These are phyloP conservation scores for Tragelaphus scriptus DNA, from an alignment of 2,113 vertebrate species.

Conservation along the genomic window DNA sequence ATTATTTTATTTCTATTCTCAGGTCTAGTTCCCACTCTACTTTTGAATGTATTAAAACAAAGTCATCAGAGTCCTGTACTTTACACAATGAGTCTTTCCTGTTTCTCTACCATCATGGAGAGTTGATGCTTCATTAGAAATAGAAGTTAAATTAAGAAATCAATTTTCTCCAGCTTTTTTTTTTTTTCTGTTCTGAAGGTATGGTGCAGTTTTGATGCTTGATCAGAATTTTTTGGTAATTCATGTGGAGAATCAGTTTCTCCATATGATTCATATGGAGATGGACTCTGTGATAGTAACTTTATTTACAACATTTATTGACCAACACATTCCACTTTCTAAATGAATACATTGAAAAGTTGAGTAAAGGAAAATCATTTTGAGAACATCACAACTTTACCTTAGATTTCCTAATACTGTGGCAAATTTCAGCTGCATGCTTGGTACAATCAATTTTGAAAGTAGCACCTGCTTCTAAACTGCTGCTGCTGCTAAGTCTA, in stretches of 20 bases:
- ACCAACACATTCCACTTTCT: not conserved
- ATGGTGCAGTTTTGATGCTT: not conserved
- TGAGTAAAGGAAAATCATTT: not conserved
- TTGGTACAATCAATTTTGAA: conserved; percentile 33
- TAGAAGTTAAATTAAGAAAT: not conserved
- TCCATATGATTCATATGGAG: not conserved
- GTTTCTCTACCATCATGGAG: not conserved
- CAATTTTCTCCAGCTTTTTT: not conserved
- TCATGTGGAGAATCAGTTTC: not conserved
- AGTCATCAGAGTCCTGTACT: not conserved
- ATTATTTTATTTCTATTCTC: not conserved
- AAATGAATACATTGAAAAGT: not conserved
- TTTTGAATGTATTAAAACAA: not conserved
- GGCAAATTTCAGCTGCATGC: conserved; percentile 14
- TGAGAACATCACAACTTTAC: not conserved
- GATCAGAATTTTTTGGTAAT: not conserved
- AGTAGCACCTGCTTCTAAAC: not conserved
- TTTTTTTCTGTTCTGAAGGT: not conserved
- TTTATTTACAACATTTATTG: not conserved
- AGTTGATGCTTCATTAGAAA: not conserved
- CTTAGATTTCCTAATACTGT: not conserved
- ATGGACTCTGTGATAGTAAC: not conserved
- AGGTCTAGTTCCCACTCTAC: not conserved
- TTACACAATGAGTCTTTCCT: not conserved
- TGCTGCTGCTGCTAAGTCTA: too few relatives aligned